Percentiles rank a stretch among this genome's conserved stretches.
phyloP scores from a whole-genome alignment of 2,888 invertebrate genomes.

The Latrodectus hesperus region DNA sequence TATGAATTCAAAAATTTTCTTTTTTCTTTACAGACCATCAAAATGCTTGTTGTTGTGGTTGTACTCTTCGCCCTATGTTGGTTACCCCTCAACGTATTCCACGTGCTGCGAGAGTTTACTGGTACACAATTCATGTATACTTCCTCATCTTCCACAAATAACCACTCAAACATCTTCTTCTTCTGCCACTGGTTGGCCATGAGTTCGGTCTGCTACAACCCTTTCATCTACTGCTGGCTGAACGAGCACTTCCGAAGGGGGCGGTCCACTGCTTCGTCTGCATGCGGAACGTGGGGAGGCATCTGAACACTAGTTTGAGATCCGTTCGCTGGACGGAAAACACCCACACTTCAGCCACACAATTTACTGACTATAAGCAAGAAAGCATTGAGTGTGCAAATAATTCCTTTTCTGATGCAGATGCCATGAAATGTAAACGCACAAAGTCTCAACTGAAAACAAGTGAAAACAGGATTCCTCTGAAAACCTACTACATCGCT shows the following conservation, averaged over 20 bases:
- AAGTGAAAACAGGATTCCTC: too few species aligned
- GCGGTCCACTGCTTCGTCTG: slow-evolving; percentile 72
- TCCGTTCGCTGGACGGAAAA: neutral
- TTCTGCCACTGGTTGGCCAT: slow-evolving; percentile 77
- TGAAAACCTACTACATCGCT: too few species aligned
- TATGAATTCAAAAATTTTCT: too few species aligned
- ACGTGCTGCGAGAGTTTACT: slow-evolving; percentile 71
- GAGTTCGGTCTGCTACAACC: slow-evolving; percentile 77
- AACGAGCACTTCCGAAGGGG: slow-evolving; percentile 75
- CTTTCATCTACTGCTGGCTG: slow-evolving; percentile 77
- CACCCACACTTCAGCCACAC: too few species aligned
- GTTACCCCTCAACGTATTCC: slow-evolving; percentile 77
- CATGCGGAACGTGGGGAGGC: neutral
- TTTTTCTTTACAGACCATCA: slow-evolving; percentile 74
- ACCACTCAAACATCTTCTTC: slow-evolving; percentile 74
- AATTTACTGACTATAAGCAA: too few species aligned
- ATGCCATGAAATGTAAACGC: too few species aligned
- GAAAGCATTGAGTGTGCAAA: too few species aligned
- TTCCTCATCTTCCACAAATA: slow-evolving; percentile 71
- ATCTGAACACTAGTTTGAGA: slow-evolving; percentile 25
- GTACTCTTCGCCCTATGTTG: slow-evolving; percentile 76
- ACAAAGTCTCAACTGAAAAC: too few species aligned
- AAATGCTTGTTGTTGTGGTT: slow-evolving; percentile 76
- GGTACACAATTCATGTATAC: slow-evolving; percentile 72
- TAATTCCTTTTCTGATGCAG: too few species aligned